Base-by-base conservation (phyloP, 2,113 vertebrate species). In the Macaca nemestrina region DNA sequence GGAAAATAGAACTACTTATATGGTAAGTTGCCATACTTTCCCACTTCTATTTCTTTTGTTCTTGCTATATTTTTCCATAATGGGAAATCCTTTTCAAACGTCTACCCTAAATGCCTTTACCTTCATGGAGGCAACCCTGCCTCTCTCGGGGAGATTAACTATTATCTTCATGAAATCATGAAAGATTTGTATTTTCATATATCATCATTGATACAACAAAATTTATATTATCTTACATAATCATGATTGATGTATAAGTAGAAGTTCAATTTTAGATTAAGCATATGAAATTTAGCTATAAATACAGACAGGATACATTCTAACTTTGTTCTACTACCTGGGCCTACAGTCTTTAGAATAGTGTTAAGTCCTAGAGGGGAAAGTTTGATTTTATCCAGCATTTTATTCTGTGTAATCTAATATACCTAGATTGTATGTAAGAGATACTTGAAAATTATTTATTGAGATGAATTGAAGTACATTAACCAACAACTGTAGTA, bases 231-330 rank as follows among this genome's bases (percentile, higher is more conserved):
- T 70, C 45, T 59, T 70, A 84, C 30, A 27, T 30, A 72, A 90
- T 88, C 30, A 73, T 88, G 72, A 92, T 25, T 84, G 80, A 84
- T 67, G 2, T 32, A 45, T 30, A 76, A 70, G 75, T 43, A 20
- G 10, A 70, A 88, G 43, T 72, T 75, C 76, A 86, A 90, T 72
- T 96, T 90, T 67, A 90, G 67, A 90, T 73, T 40, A 94, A 61
- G 6, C 50, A n/a, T 48, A 17, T 90, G 14, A 80, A 92, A 94
- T 20, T 85, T 80, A 82, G 20, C 12, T 57, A 8, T 78, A 50
- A 80, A 89, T 79, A 84, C 5, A 61, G 25, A 81, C 6, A 81
- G 16, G 3, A 67, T 52, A 22, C 17, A 67, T 85, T 93, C 13
- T 81, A 70, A 83, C 20, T 84, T 88, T n/a, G 8, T 22, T 80